phyloP scores from a whole-genome alignment of 1,140 invertebrate genomes.

The Ooceraea biroi region DNA sequence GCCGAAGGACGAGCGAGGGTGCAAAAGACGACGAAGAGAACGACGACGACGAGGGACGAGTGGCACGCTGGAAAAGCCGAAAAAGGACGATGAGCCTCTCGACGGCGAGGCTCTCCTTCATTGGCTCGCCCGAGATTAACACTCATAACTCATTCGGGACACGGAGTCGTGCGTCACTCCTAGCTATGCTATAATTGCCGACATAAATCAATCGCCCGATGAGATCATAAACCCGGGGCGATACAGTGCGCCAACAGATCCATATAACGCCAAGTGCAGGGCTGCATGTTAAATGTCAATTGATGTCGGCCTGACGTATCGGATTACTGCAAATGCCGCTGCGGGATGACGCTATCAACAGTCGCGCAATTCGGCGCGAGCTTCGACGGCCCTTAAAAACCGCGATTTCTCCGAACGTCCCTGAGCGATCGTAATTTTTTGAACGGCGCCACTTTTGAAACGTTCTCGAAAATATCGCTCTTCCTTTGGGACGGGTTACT shows the following conservation, averaged over 20 bases:
- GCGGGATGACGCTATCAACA: conserved; percentile 69
- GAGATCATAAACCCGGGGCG: conserved; percentile 86
- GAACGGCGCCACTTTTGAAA: not conserved
- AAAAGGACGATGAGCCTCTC: conserved; percentile 54
- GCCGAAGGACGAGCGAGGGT: conserved; percentile 26
- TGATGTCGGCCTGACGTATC: conserved; percentile 77
- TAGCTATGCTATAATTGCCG: conserved; percentile 86
- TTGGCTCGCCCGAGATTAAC: conserved; percentile 84
- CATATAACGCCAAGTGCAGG: conserved; percentile 81
- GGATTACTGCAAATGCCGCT: conserved; percentile 72
- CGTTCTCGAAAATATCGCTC: not conserved
- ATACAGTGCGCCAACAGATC: conserved; percentile 82
- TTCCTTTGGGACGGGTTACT: not conserved
- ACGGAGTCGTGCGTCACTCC: conserved; percentile 84
- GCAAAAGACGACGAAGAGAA: conserved; percentile 31
- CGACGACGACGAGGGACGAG: conserved; percentile 3
- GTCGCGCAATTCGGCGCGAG: conserved; percentile 11
- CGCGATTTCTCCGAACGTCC: not conserved
- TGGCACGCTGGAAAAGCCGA: conserved; percentile 25
- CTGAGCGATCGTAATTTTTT: conserved; percentile 1
- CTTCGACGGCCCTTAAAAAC: conserved; percentile 8
- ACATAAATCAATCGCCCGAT: conserved; percentile 86
- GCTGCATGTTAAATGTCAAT: conserved; percentile 85
- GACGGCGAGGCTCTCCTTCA: conserved; percentile 68
- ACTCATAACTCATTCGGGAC: conserved; percentile 85